A percentile compares a stretch with the other conserved stretches of the same genome.
These are phyloP conservation scores for Magallana ariakensis DNA, from an alignment of 1,140 invertebrate genomes.

Conservation along the genomic window DNA sequence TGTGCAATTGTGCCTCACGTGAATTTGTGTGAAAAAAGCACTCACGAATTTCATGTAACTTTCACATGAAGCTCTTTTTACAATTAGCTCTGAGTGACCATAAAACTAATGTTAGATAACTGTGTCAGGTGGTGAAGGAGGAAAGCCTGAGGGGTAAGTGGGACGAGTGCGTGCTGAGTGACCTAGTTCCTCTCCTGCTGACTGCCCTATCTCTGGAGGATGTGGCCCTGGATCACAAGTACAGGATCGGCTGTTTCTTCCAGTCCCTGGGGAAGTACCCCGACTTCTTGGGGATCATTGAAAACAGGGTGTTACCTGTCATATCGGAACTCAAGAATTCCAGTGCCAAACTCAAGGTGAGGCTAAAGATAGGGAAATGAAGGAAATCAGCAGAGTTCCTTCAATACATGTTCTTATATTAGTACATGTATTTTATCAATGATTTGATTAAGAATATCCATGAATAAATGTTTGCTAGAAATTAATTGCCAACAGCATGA, in stretches of 20 bases:
- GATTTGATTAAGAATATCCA: too few relatives aligned
- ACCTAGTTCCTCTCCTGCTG: conserved; percentile 59
- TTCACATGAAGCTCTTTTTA: too few relatives aligned
- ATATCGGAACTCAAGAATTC: conserved; percentile 52
- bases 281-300: conserved; percentile 51
- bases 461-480: too few relatives aligned
- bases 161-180: conserved; percentile 46
- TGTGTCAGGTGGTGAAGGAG: not conserved
- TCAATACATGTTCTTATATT: not conserved
- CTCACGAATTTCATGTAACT: too few relatives aligned
- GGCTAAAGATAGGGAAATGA: too few relatives aligned
- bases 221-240: conserved; percentile 63
- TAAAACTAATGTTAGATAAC: too few relatives aligned
- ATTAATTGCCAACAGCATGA: too few relatives aligned
- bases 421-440: too few relatives aligned
- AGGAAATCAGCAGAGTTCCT: conserved; percentile 1
- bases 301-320: conserved; percentile 55
- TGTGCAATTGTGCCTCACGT: too few relatives aligned
- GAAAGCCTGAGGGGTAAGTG: conserved; percentile 42
- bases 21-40: too few relatives aligned
- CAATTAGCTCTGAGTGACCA: too few relatives aligned
- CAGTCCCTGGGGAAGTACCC: conserved; percentile 54
- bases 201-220: conserved; percentile 53
- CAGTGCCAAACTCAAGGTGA: conserved; percentile 63
- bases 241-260: conserved; percentile 67